These are phyloP conservation scores for Poecilia gillii DNA, from an alignment of 2,797 vertebrate species.

Conservation along the genomic window DNA sequence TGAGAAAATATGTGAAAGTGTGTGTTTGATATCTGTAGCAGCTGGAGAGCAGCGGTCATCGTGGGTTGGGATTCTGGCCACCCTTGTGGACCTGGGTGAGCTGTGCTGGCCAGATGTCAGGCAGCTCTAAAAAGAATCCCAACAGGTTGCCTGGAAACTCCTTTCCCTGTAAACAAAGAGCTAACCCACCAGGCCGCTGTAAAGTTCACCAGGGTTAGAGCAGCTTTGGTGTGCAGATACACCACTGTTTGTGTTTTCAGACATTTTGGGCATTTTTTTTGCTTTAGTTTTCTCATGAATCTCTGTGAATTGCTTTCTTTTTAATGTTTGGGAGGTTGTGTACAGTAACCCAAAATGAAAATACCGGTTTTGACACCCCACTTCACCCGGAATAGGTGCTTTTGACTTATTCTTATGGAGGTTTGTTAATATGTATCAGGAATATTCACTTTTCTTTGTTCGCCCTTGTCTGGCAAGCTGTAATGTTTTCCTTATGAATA, in stretches of 20 bases:
- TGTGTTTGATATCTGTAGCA: constrained; percentile 63
- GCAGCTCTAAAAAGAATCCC: constrained; percentile 76
- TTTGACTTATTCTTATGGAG: constrained; percentile 77
- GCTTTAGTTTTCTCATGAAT: constrained; percentile 30
- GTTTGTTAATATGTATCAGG: constrained; percentile 86
- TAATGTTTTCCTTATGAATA: constrained; percentile 91
- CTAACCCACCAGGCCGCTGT: constrained; percentile 69
- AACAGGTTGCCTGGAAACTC: constrained; percentile 81
- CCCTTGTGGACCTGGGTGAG: constrained; percentile 66
- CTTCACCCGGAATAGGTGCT: constrained; percentile 65
- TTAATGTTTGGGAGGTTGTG: constrained; percentile 48
- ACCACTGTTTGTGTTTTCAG: constrained; percentile 46
- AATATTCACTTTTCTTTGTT: constrained; percentile 87
- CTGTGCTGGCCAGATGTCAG: constrained; percentile 76
- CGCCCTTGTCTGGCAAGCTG: constrained; percentile 88
- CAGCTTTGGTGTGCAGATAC: constrained; percentile 51
- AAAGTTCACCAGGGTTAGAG: constrained; percentile 70
- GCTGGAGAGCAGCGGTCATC: constrained; percentile 47
- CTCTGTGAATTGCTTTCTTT: constrained; percentile 34
- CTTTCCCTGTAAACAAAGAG: constrained; percentile 77
- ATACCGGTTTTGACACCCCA: constrained; percentile 68
- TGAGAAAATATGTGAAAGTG: constrained; percentile 30
- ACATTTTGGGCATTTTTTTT: constrained; percentile 33
- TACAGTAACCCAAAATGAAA: constrained; percentile 47
- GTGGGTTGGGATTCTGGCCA: constrained; percentile 65